phyloP scores from a whole-genome alignment of 2,888 invertebrate genomes.

The Nymphalis c-album region DNA sequence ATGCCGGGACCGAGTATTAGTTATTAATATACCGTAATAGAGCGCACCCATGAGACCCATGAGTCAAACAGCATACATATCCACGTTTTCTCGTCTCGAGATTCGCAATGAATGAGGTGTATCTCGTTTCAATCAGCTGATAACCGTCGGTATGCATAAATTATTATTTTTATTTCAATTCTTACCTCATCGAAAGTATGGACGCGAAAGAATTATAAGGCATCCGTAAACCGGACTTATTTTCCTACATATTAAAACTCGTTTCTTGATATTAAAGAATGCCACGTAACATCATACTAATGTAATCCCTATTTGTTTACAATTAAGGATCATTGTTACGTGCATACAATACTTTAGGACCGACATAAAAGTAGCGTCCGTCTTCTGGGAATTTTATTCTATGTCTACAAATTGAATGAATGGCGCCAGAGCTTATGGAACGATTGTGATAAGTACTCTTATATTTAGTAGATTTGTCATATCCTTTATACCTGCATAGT shows the following conservation, averaged over 20 bases:
- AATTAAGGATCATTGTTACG: conserved; percentile 14
- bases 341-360: conserved; percentile 1
- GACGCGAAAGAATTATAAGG: conserved; percentile 32
- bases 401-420: conserved; percentile 45
- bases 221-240: conserved; percentile 48
- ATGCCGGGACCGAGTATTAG: too few relatives aligned
- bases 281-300: conserved; percentile 21
- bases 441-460: conserved; percentile 15
- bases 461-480: conserved; percentile 10
- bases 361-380: conserved; percentile 25
- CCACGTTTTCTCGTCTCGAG: conserved; percentile 19
- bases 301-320: conserved; percentile 15
- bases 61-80: conserved; percentile 20
- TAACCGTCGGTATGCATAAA: conserved; percentile 63
- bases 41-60: neutral
- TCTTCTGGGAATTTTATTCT: conserved; percentile 43
- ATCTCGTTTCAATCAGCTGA: conserved; percentile 75
- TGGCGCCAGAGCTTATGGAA: conserved; percentile 43
- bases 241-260: conserved; percentile 42
- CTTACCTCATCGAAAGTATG: conserved; percentile 64
- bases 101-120: conserved; percentile 42
- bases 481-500: conserved; percentile 13
- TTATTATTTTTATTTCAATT: conserved; percentile 52
- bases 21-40: too few relatives aligned
- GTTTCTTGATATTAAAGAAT: conserved; percentile 43